Percentiles rank a stretch among this genome's conserved stretches.
Evolutionary conservation across 1,140 invertebrate genomes (phyloP).

Genomic region (Tetraneura akinire): DNA sequence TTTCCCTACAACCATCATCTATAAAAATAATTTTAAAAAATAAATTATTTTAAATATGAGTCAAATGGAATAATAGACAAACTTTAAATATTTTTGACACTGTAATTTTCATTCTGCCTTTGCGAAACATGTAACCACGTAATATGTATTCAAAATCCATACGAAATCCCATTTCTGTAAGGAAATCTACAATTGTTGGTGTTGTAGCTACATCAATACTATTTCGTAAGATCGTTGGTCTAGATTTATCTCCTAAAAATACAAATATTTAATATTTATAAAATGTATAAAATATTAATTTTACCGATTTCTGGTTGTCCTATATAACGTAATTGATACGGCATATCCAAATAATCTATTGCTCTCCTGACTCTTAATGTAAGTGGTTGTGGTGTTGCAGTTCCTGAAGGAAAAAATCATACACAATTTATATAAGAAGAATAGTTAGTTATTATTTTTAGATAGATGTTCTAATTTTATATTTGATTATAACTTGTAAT

Average conservation of each 20-base stretch:
- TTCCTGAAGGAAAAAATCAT: constrained; percentile 59
- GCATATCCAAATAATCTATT: constrained; percentile 73
- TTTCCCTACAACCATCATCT: constrained; percentile 67
- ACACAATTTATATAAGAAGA: too few species aligned
- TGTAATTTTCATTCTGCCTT: constrained; percentile 95
- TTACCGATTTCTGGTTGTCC: constrained; percentile 80
- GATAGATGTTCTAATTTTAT: too few species aligned
- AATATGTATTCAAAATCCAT: constrained; percentile 92
- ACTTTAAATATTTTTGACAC: constrained; percentile 91
- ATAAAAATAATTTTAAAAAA: constrained; percentile 20
- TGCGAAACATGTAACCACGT: constrained; percentile 93
- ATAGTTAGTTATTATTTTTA: too few species aligned
- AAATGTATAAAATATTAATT: not conserved
- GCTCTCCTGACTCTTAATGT: constrained; percentile 76
- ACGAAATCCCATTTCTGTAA: constrained; percentile 86
- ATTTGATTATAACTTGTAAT: too few species aligned
- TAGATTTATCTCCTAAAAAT: constrained; percentile 72
- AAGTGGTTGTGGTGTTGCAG: constrained; percentile 63
- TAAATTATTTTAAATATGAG: not conserved
- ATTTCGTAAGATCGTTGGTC: constrained; percentile 85
- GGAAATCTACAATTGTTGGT: constrained; percentile 85
- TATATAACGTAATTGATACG: constrained; percentile 85
- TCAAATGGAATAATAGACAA: constrained; percentile 43
- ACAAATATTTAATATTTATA: constrained; percentile 32
- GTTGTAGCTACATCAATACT: constrained; percentile 91